These are phyloP conservation scores for Drosophila nr. medialis DNA, from an alignment of 2,888 invertebrate genomes.

Conservation along the genomic window DNA sequence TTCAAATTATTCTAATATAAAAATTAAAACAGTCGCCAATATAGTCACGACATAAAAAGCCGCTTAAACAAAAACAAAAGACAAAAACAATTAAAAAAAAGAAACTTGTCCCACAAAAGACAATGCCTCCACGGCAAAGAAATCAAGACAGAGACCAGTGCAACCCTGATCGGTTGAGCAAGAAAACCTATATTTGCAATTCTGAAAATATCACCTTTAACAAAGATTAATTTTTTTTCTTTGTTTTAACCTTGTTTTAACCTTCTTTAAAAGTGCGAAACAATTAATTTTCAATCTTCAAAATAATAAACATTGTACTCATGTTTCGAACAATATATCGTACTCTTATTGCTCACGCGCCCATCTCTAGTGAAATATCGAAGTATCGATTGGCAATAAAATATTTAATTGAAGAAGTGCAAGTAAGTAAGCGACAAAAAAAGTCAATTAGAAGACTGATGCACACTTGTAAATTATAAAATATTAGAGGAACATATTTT, in stretches of 20 bases:
- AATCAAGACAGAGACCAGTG: neutral
- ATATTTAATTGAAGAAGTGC: neutral
- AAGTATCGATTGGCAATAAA: neutral
- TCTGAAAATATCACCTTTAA: neutral
- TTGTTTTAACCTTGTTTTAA: neutral
- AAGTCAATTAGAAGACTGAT: neutral
- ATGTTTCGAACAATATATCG: no score
- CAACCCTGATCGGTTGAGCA: neutral
- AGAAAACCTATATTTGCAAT: neutral
- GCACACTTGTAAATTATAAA: neutral
- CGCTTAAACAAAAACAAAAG: neutral
- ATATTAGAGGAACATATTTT: neutral
- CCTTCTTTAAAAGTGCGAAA: neutral
- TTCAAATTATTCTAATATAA: neutral
- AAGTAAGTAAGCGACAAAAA: neutral
- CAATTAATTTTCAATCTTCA: neutral
- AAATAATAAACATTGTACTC: neutral
- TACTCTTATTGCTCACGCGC: no score
- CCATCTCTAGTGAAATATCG: constrained; percentile 3
- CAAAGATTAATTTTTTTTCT: neutral
- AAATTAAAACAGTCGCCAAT: neutral
- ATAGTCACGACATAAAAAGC: neutral
- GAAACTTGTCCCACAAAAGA: neutral
- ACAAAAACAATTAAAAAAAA: neutral
- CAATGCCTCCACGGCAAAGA: neutral